These are phyloP conservation scores for Nyctereutes procyonoides DNA, from an alignment of 2,113 vertebrate genomes.

Conservation along the genomic window DNA sequence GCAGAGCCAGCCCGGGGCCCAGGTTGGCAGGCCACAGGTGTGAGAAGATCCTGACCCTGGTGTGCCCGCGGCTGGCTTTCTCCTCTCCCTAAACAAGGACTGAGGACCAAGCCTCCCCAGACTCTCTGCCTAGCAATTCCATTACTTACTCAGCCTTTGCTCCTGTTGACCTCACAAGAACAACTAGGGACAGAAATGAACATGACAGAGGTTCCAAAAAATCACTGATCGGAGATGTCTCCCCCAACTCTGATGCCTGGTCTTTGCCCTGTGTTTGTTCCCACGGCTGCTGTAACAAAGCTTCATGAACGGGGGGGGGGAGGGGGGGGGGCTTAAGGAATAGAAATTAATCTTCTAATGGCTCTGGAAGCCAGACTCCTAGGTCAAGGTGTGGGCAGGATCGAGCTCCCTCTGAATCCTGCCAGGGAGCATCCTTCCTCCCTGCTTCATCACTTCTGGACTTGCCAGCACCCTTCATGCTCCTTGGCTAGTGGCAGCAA, in stretches of 20 bases:
- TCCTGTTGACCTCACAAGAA: neutral
- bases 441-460: too few species aligned
- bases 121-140: neutral
- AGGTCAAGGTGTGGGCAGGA: neutral
- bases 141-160: neutral
- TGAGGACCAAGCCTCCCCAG: neutral
- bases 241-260: neutral
- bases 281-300: neutral
- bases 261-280: neutral
- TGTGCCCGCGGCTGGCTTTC: rapidly evolving
- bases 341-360: neutral
- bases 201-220: neutral
- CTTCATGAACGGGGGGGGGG: too few species aligned
- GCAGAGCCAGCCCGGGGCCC: neutral
- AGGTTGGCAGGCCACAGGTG: neutral
- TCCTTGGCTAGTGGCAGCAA: neutral
- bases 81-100: neutral
- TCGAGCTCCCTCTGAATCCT: neutral
- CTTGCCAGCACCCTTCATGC: too few species aligned
- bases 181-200: neutral
- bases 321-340: neutral
- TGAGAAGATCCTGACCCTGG: neutral
- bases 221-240: neutral
- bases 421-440: rapidly evolving
- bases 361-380: neutral